phyloP scores from a whole-genome alignment of 1,140 invertebrate genomes.

The Drosophila subobscura region DNA sequence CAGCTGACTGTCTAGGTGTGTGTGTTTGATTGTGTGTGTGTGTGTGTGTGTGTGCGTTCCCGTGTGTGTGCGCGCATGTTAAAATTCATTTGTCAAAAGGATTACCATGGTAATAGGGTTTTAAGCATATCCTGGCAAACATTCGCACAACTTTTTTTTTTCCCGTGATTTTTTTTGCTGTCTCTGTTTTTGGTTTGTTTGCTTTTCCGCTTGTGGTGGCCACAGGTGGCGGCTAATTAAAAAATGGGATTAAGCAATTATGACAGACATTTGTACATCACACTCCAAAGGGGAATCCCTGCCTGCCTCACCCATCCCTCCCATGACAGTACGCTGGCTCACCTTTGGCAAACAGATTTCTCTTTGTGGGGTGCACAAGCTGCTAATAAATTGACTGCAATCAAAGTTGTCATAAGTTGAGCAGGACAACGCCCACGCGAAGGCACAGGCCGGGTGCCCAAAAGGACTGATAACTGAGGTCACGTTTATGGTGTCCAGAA shows the following conservation, averaged over 20 bases:
- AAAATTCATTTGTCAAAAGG: constrained; percentile 83
- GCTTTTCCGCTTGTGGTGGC: constrained; percentile 33
- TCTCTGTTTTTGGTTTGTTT: constrained; percentile 41
- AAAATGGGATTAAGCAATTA: constrained; percentile 77
- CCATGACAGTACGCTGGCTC: constrained; percentile 7
- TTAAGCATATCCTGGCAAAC: constrained; percentile 70
- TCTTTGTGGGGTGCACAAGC: constrained; percentile 34
- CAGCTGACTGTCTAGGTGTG: constrained; percentile 25
- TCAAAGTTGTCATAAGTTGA: constrained; percentile 78
- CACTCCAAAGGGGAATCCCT: constrained; percentile 27
- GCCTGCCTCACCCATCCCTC: neutral
- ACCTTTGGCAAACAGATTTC: constrained; percentile 60
- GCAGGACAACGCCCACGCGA: constrained; percentile 58
- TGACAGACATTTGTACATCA: constrained; percentile 69
- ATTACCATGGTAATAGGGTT: constrained; percentile 82
- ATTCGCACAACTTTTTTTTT: constrained; percentile 59
- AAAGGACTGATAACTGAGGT: constrained; percentile 60
- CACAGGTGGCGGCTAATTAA: constrained; percentile 69
- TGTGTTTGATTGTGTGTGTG: constrained; percentile 1
- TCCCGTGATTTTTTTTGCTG: constrained; percentile 28
- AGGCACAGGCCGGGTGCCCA: constrained; percentile 1
- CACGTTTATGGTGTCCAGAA: constrained; percentile 36
- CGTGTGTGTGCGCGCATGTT: constrained; percentile 49
- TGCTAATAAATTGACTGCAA: constrained; percentile 79
- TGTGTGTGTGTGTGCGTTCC: constrained; percentile 17